These are phyloP conservation scores for Proterorhinus semilunaris DNA, from an alignment of 2,113 vertebrate species.

Conservation along the genomic window DNA sequence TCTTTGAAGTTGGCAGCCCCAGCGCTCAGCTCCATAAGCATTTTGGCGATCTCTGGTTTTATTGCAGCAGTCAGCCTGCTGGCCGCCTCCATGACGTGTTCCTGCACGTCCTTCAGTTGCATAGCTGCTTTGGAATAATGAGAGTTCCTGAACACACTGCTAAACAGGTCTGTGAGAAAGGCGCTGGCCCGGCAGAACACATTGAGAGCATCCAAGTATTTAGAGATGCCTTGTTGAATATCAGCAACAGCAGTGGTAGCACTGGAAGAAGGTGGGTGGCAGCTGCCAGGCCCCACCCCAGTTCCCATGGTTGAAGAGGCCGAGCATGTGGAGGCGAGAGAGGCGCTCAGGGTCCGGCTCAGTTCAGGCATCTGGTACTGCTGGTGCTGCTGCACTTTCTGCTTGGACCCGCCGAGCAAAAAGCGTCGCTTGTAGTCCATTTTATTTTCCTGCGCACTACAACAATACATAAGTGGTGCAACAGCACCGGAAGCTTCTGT, in stretches of 20 bases:
- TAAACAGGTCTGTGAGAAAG: constrained; percentile 97
- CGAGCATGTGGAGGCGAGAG: constrained; percentile 82
- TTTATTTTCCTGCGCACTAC: constrained; percentile 97
- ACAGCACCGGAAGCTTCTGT: constrained; percentile 60
- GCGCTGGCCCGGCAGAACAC: constrained; percentile 97
- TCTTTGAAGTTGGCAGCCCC: constrained; percentile 97
- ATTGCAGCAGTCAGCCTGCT: constrained; percentile 97
- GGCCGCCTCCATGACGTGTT: constrained; percentile 98
- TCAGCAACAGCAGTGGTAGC: constrained; percentile 90
- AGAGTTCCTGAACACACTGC: constrained; percentile 95
- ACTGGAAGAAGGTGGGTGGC: constrained; percentile 78
- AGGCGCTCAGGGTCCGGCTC: constrained; percentile 90
- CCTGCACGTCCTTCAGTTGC: constrained; percentile 99
- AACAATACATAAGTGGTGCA: constrained; percentile 95
- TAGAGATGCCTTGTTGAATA: constrained; percentile 99
- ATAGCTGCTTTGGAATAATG: constrained; percentile 98
- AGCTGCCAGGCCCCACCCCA: constrained; percentile 64
- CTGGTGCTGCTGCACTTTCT: constrained; percentile 99
- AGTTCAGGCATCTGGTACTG: constrained; percentile 94
- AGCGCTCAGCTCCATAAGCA: constrained; percentile 98
- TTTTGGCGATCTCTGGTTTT: constrained; percentile 99
- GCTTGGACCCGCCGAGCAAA: constrained; percentile 99
- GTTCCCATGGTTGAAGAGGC: constrained; percentile 79
- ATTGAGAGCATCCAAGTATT: constrained; percentile 97
- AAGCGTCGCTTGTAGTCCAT: constrained; percentile 99